Evolutionary conservation across 2,113 vertebrate species (phyloP).

Genomic region (Macrotis lagotis): DNA sequence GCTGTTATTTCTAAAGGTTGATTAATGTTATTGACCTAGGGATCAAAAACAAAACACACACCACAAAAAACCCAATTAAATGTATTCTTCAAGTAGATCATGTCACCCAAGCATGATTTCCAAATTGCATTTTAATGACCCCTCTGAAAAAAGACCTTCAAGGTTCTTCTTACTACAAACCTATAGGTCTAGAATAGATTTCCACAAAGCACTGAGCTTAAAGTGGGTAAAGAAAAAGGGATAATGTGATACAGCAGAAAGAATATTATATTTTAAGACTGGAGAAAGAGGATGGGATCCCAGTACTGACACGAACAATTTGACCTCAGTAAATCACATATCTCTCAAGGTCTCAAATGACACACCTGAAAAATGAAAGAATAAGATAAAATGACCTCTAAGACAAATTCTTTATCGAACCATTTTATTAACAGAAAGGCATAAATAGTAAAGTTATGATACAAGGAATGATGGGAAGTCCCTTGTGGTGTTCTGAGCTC

Average conservation of each 20-base stretch:
- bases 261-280: not conserved
- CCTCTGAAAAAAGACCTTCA: not conserved
- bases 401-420: not conserved
- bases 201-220: not conserved
- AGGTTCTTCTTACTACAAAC: not conserved
- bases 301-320: not conserved
- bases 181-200: not conserved
- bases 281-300: not conserved
- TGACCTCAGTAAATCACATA: not conserved
- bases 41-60: slow-evolving; percentile 56
- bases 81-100: not conserved
- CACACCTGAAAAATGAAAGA: not conserved
- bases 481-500: not conserved
- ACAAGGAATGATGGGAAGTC: not conserved
- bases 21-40: slow-evolving; percentile 98
- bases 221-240: not conserved
- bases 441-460: not conserved
- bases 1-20: slow-evolving; percentile 99
- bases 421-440: not conserved
- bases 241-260: not conserved
- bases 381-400: not conserved
- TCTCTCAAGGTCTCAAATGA: not conserved
- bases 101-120: not conserved
- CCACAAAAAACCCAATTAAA: not conserved
- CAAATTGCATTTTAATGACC: not conserved